Percentiles rank a stretch among this genome's conserved stretches.
These are phyloP conservation scores for Trogon surrucura DNA, from an alignment of 2,113 vertebrate species.

Conservation along the genomic window DNA sequence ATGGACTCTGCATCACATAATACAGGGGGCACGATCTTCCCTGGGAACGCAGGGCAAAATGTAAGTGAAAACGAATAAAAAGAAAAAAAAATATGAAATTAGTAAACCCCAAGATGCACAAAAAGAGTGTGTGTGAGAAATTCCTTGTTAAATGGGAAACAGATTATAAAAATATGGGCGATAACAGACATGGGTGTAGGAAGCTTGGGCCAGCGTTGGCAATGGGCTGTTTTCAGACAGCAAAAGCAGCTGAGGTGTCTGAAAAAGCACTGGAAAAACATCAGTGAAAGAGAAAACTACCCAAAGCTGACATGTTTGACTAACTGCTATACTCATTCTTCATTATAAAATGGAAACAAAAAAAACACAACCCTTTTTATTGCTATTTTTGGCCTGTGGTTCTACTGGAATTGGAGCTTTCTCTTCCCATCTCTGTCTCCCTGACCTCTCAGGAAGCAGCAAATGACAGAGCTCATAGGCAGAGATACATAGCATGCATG, in stretches of 20 bases:
- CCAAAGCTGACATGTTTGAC: neutral
- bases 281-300: neutral
- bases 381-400: neutral
- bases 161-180: neutral
- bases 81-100: neutral
- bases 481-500: accelerated
- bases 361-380: neutral
- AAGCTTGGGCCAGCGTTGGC: neutral
- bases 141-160: neutral
- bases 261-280: neutral
- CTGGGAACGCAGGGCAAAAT: neutral
- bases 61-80: neutral
- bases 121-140: neutral
- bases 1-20: accelerated
- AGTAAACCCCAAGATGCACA: neutral
- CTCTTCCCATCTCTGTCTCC: neutral
- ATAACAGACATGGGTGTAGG: neutral
- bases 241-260: neutral
- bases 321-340: neutral
- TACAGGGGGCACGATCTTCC: neutral
- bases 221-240: neutral
- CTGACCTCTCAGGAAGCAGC: neutral
- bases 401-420: neutral
- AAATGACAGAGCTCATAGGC: neutral
- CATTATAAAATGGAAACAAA: neutral